phyloP scores from a whole-genome alignment of 2,797 vertebrate species.

The Alcedo quadribrachys region DNA sequence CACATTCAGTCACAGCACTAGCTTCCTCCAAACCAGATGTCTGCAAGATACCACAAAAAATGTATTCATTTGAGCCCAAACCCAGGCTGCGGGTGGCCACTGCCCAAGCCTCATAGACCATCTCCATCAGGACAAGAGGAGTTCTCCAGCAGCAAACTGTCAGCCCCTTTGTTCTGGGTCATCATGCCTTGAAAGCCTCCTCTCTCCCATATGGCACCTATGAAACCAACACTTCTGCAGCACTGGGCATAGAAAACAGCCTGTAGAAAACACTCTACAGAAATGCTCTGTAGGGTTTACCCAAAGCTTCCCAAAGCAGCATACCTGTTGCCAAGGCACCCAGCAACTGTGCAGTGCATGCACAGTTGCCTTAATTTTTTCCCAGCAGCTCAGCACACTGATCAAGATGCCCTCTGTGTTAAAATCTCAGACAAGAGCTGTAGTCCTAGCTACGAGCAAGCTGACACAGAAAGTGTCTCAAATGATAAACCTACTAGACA shows the following conservation, averaged over 20 bases:
- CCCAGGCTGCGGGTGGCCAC: constrained; percentile 11
- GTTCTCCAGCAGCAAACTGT: not conserved
- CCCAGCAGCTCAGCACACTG: not conserved
- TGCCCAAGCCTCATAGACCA: not conserved
- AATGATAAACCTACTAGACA: not conserved
- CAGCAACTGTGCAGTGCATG: no score
- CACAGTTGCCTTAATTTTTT: not conserved
- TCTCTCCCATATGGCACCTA: not conserved
- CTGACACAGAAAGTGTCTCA: not conserved
- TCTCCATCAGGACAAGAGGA: not conserved
- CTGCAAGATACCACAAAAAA: constrained; percentile 10
- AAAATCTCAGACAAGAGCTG: not conserved
- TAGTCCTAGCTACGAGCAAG: not conserved
- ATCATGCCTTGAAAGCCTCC: not conserved
- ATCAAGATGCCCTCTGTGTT: not conserved
- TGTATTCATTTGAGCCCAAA: not conserved
- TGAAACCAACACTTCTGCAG: not conserved
- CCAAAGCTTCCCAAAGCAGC: not conserved
- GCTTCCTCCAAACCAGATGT: constrained; percentile 30
- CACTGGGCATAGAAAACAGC: not conserved
- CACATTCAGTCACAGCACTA: constrained; percentile 13
- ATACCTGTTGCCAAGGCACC: not conserved
- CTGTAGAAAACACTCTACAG: not conserved
- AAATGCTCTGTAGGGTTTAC: not conserved
- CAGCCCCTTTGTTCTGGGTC: not conserved